Evolutionary conservation across 2,113 vertebrate genomes (phyloP), one percentile per base, ranked within the genome.

Genomic region (Pelmatolapia mariae): DNA sequence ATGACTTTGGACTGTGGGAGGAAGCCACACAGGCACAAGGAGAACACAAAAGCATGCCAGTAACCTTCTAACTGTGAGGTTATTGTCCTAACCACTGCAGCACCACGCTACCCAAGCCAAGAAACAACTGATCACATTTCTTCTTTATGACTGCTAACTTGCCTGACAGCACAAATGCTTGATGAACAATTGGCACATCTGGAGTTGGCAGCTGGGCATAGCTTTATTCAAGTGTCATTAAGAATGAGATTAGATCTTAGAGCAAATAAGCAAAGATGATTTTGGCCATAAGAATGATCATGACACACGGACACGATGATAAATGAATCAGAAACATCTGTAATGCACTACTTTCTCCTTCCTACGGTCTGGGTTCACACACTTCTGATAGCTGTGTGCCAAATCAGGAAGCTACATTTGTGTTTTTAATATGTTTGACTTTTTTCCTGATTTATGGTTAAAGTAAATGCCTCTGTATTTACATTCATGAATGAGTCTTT

Each of bases 171-270:
- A 31, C 43, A 78, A 78, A 50, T 78, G 71, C 43, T 47, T 78
- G 43, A 78, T 78, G 71, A 78, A 50, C 71, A 78, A 76, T 29
- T 76, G 71, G 71, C 43, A 29, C 15, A 76, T 76, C 71, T 76
- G 40, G 15, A 47, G 43, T 50, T 78, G 43, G 43, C 71, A 50
- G 71, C 26, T 31, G 24, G 71, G 26, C 43, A 29, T 12, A 76
- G 43, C 43, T 76, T 76, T 19, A 76, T 76, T 76, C 71, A 76
- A 76, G 71, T 76, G 15, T 76, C 71, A 76, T 76, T 76, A 76
- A 29, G 40, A 76, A 76, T 76, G 22, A 76, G 16, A 76, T 47
- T 18, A 19, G 40, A 76, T 76, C 24, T 76, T 47, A 47, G 71
- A 47, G 24, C 71, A 76, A 76, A 76, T 47, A 19, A 76, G 40